Conservation (phyloP, 2,113 vertebrate genomes). For the Speoplatyrhinus poulsoni region DNA sequence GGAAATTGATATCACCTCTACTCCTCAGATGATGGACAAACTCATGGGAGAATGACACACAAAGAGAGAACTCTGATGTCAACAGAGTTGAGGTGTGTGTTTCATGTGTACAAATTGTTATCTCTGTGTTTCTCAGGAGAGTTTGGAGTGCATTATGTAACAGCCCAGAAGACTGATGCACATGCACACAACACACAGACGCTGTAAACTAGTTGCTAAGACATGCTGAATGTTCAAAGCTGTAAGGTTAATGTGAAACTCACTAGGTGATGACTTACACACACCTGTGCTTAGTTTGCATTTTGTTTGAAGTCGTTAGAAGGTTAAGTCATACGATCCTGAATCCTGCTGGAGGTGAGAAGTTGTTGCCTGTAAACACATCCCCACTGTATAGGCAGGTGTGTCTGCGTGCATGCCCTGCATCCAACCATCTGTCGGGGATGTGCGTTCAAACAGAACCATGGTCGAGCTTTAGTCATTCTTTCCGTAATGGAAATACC, state of each 20-base stretch:
- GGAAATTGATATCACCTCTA: neutral
- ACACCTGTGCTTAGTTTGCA: neutral
- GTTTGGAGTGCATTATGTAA: slow-evolving; percentile 31
- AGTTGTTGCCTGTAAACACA: neutral
- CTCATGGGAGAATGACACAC: neutral
- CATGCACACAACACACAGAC: neutral
- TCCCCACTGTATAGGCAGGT: neutral
- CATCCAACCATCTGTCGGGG: no score
- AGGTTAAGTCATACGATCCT: neutral
- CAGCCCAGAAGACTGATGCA: neutral
- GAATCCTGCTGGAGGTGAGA: neutral
- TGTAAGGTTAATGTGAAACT: neutral
- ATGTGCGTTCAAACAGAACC: no score
- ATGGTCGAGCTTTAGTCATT: no score
- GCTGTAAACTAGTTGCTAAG: slow-evolving; percentile 5
- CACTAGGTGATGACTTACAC: neutral
- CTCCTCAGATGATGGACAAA: neutral
- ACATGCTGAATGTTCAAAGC: neutral
- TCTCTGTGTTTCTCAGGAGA: slow-evolving; percentile 21
- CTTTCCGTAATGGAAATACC: no score
- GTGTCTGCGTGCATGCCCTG: neutral
- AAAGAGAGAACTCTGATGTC: slow-evolving; percentile 4
- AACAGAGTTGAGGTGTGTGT: slow-evolving; percentile 7
- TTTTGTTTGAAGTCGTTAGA: slow-evolving; percentile 27
- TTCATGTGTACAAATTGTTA: neutral